phyloP scores from a whole-genome alignment of 1,140 invertebrate species.

The Aphidius ervi region DNA sequence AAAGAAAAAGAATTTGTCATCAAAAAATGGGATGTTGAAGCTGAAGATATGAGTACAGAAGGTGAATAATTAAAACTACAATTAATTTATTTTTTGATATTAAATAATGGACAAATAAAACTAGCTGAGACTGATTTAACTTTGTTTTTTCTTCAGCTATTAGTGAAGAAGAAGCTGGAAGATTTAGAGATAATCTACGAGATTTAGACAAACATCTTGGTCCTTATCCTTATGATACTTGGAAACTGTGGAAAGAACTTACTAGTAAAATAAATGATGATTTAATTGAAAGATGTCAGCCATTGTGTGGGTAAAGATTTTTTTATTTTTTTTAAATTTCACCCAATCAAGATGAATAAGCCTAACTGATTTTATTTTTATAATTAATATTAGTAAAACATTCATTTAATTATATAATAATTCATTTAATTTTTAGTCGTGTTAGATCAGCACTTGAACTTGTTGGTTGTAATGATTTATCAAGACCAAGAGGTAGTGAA shows the following conservation, averaged over 20 bases:
- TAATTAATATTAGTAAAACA: too few species aligned
- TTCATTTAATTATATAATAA: too few species aligned
- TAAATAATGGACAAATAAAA: background rate
- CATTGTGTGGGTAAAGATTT: conserved; percentile 41
- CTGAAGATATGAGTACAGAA: conserved; percentile 63
- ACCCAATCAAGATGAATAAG: too few species aligned
- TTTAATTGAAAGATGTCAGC: conserved; percentile 41
- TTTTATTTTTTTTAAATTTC: background rate
- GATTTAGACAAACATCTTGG: conserved; percentile 80
- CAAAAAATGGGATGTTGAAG: conserved; percentile 75
- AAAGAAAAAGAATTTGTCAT: conserved; percentile 77
- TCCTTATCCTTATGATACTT: conserved; percentile 87
- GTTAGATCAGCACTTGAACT: conserved; percentile 67
- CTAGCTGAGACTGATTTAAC: background rate
- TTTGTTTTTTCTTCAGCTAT: conserved; percentile 44
- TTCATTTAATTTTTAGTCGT: conserved; percentile 28
- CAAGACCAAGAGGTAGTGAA: conserved; percentile 56
- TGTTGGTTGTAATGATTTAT: conserved; percentile 59
- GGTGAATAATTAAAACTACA: conserved; percentile 20
- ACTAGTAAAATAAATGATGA: conserved; percentile 49
- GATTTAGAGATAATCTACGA: conserved; percentile 68
- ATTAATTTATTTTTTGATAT: background rate
- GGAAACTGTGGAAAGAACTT: conserved; percentile 81
- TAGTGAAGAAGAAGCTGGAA: conserved; percentile 57
- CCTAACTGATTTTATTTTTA: too few species aligned